A percentile compares a stretch with the other conserved stretches of the same genome.
Evolutionary conservation across 2,888 invertebrate genomes (phyloP).

Genomic region (Latheticus oryzae): DNA sequence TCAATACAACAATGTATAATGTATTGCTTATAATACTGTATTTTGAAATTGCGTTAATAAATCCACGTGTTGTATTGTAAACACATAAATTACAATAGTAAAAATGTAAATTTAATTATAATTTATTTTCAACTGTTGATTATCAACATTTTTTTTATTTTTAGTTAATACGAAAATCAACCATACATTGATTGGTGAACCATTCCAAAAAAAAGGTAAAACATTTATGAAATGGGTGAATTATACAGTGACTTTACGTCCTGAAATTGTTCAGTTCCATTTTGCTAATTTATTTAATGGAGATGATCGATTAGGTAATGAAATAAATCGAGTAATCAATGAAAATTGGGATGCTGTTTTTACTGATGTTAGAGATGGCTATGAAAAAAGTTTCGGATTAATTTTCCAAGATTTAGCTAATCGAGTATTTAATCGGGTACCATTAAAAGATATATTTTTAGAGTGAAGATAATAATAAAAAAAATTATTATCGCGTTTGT

Average conservation of each 20-base stretch:
- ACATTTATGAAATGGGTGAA: slow-evolving; percentile 74
- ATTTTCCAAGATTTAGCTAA: slow-evolving; percentile 76
- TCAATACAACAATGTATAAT: too few species aligned
- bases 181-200: slow-evolving; percentile 73
- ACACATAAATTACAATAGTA: too few species aligned
- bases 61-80: too few species aligned
- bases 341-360: slow-evolving; percentile 61
- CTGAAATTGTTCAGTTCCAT: slow-evolving; percentile 70
- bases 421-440: slow-evolving; percentile 75
- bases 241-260: slow-evolving; percentile 73
- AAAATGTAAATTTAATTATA: too few species aligned
- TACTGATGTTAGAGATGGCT: slow-evolving; percentile 71
- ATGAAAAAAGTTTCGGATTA: slow-evolving; percentile 75
- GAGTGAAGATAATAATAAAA: slow-evolving; percentile 21
- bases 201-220: slow-evolving; percentile 71
- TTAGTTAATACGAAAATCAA: slow-evolving; percentile 73
- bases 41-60: too few species aligned
- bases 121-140: too few species aligned
- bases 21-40: too few species aligned
- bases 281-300: slow-evolving; percentile 75
- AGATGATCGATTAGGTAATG: slow-evolving; percentile 55
- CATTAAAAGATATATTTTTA: slow-evolving; percentile 71
- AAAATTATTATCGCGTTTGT: slow-evolving; percentile 5
- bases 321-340: slow-evolving; percentile 60
- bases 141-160: slow-evolving; percentile 47